Base-by-base conservation (phyloP, 2,113 vertebrate genomes). In the Tenebrosternarchus preto region DNA sequence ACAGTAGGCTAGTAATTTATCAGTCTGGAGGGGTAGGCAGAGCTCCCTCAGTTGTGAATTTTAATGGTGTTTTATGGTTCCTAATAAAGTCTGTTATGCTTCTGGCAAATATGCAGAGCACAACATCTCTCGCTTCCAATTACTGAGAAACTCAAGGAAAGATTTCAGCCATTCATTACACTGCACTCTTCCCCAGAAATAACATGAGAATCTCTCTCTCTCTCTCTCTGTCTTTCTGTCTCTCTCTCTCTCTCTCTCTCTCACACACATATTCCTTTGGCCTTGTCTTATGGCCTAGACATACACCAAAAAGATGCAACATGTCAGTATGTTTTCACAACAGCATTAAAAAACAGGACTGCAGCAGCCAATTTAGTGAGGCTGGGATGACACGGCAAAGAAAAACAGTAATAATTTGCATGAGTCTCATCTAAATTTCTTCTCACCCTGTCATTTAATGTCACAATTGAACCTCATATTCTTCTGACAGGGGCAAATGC, bases 21-120 rank as follows among this genome's bases (percentile, higher is more conserved):
- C 90, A 92, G 90, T 91, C 91, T 93, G 92, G 73, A 85, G 87
- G 90, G 92, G 89, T 87, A 90, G 85, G 86, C 85, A 78, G 91
- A 74, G 87, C 88, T 92, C 88, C 89, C 87, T 86, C 83, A 84
- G 88, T 91, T 87, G 91, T 93, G 90, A 92, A 93, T 93, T 91
- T 93, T 92, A 93, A 92, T 91, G 89, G 89, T 93, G 90, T 93
- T 93, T 93, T 92, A 92, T 91, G 91, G 87, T 87, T 91, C 90
- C 92, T 93, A 91, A 93, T 93, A 93, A 93, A 92, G 89, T 93
- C 89, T 88, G 90, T 92, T 92, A 93, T 90, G 90, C 92, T 90
- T 87, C 73, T 46, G 92, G 92, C 90, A 83, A 89, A 92, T 92
- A 92, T 92, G 89, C 90, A 92, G 88, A 91, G 88, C 86, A 90